phyloP scores from a whole-genome alignment of 2,888 invertebrate genomes.

The Ormyrus rosae region DNA sequence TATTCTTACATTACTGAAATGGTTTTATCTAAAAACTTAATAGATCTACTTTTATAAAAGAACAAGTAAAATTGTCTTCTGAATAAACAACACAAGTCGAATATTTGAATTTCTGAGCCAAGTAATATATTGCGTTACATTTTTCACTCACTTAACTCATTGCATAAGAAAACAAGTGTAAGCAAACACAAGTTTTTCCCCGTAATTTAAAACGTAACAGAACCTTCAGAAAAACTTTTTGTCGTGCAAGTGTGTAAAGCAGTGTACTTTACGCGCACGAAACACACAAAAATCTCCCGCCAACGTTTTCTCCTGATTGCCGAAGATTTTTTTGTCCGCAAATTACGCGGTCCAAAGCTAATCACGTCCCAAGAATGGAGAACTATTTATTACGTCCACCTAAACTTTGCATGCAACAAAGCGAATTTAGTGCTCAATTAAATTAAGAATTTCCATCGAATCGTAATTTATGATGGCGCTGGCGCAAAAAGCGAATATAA shows the following conservation, averaged over 20 bases:
- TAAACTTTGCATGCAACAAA: slow-evolving; percentile 16
- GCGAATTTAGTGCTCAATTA: slow-evolving; percentile 48
- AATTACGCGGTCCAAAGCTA: slow-evolving; percentile 8
- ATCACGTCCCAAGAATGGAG: slow-evolving; percentile 15
- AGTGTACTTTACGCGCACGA: neutral
- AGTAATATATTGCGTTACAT: neutral
- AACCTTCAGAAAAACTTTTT: too few species aligned
- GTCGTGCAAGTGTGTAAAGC: neutral
- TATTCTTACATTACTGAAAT: too few species aligned
- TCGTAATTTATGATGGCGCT: slow-evolving; percentile 9
- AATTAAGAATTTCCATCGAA: slow-evolving; percentile 45
- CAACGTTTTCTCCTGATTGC: slow-evolving; percentile 21
- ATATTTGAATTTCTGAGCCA: neutral
- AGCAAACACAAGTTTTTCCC: neutral
- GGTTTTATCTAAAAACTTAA: too few species aligned
- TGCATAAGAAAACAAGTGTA: neutral
- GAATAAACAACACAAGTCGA: too few species aligned
- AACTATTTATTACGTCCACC: slow-evolving; percentile 15
- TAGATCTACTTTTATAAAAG: too few species aligned
- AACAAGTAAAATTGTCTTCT: too few species aligned
- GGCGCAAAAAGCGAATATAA: slow-evolving; percentile 42
- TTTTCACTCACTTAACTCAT: too few species aligned
- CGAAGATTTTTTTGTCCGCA: slow-evolving; percentile 16
- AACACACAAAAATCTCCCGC: neutral
- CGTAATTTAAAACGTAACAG: too few species aligned